Evolutionary conservation across 2,797 vertebrate genomes (phyloP).

Genomic region (Pelobates cultripes): DNA sequence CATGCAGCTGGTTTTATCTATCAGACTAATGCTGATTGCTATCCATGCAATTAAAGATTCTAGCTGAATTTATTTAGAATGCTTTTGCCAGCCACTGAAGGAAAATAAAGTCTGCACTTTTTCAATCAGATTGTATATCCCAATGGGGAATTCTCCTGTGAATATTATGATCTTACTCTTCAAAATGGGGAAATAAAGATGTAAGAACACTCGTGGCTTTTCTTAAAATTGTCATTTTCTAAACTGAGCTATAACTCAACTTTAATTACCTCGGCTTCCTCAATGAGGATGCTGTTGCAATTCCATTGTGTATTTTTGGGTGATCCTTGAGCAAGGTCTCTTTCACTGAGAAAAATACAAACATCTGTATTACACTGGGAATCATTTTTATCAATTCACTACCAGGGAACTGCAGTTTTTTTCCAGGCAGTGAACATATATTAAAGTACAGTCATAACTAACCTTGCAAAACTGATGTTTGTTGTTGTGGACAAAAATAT

Average conservation of each 20-base stretch:
- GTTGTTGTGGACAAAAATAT: too few relatives aligned
- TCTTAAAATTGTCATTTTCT: conserved; percentile 30
- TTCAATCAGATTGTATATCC: conserved; percentile 17
- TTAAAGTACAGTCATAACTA: not conserved
- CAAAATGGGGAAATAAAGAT: conserved; percentile 17
- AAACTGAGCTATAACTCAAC: conserved; percentile 6
- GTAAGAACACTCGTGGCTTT: conserved; percentile 44
- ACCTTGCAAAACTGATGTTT: too few relatives aligned
- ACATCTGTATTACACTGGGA: not conserved
- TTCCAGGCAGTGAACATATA: not conserved
- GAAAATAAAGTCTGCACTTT: conserved; percentile 20
- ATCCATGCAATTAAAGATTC: not conserved
- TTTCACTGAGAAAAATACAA: not conserved
- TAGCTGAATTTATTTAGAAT: not conserved
- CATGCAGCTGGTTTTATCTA: too few relatives aligned
- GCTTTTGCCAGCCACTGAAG: not conserved
- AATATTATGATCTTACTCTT: conserved; percentile 26
- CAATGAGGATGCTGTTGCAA: conserved; percentile 10
- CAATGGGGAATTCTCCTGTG: conserved; percentile 28
- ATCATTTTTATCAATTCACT: not conserved
- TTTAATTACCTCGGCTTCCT: conserved; percentile 28
- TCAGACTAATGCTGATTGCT: too few relatives aligned
- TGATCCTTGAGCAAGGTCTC: not conserved
- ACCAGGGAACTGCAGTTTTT: not conserved
- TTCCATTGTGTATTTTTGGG: conserved; percentile 20